Conservation (phyloP, 1,140 invertebrate genomes). For the Pomacea maculata region DNA sequence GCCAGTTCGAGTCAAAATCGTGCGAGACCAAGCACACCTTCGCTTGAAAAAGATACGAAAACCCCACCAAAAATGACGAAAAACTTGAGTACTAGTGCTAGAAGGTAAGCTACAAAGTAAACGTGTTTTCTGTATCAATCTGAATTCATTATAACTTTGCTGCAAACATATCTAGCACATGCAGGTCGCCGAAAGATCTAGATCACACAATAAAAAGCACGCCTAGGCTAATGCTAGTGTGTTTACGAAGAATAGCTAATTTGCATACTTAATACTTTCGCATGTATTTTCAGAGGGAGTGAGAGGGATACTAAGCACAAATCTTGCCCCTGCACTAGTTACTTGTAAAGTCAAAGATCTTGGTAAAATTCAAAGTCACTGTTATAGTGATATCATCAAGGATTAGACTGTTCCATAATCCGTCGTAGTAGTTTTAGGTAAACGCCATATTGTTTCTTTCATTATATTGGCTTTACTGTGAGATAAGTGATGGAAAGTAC, state of each 20-base stretch:
- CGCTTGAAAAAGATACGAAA: conserved; percentile 45
- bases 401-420: too few relatives aligned
- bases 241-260: not conserved
- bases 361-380: too few relatives aligned
- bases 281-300: too few relatives aligned
- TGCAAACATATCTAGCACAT: not conserved
- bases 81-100: conserved; percentile 26
- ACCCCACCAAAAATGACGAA: conserved; percentile 27
- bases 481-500: too few relatives aligned
- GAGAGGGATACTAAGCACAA: too few relatives aligned
- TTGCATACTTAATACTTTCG: not conserved
- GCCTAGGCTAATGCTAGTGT: not conserved
- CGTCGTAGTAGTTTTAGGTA: too few relatives aligned
- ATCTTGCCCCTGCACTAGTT: too few relatives aligned
- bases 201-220: not conserved
- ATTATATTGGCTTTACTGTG: too few relatives aligned
- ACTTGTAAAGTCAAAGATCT: too few relatives aligned
- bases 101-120: conserved; percentile 19
- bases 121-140: not conserved
- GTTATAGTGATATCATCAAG: too few relatives aligned
- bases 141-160: not conserved
- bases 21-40: conserved; percentile 5
- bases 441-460: too few relatives aligned
- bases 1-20: conserved; percentile 11
- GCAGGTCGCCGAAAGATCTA: not conserved